Conservation (phyloP, 2,797 vertebrate genomes). For the Heliangelus exortis region DNA sequence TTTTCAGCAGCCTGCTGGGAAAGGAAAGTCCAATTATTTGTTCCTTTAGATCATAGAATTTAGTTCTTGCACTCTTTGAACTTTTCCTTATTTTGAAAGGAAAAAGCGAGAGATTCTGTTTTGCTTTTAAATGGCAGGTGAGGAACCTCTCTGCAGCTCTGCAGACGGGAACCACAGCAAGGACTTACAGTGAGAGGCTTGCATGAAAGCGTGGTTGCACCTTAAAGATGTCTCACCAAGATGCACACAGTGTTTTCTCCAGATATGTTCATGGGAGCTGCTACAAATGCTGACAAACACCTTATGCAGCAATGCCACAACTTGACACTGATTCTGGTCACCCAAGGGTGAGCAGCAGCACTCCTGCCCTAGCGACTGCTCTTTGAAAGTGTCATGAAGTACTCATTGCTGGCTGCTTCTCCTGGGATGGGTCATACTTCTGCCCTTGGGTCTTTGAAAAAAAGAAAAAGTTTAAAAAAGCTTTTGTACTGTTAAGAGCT, state of each 20-base stretch:
- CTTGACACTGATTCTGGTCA: not conserved
- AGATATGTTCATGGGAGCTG: not conserved
- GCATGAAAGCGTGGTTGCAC: not conserved
- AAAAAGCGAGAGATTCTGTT: not conserved
- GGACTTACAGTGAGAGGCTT: not conserved
- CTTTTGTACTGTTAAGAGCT: not conserved
- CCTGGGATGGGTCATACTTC: not conserved
- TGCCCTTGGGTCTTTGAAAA: not conserved
- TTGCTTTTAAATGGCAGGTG: not conserved
- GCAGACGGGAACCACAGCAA: accelerated
- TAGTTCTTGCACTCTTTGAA: not conserved
- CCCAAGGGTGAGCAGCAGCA: not conserved
- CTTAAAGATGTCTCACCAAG: not conserved
- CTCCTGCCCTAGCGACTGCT: not conserved
- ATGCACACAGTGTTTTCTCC: not conserved
- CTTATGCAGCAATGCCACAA: not conserved
- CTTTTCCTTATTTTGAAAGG: not conserved
- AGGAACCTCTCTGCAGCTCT: not conserved
- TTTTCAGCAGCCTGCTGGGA: not conserved
- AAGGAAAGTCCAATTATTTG: accelerated
- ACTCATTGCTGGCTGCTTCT: not conserved
- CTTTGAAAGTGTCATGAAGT: not conserved
- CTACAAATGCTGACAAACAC: not conserved
- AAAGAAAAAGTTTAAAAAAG: not conserved
- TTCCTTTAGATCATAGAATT: not conserved